Evolutionary conservation across 2,113 vertebrate species (phyloP).

Genomic region (Chelonoidis abingdonii): DNA sequence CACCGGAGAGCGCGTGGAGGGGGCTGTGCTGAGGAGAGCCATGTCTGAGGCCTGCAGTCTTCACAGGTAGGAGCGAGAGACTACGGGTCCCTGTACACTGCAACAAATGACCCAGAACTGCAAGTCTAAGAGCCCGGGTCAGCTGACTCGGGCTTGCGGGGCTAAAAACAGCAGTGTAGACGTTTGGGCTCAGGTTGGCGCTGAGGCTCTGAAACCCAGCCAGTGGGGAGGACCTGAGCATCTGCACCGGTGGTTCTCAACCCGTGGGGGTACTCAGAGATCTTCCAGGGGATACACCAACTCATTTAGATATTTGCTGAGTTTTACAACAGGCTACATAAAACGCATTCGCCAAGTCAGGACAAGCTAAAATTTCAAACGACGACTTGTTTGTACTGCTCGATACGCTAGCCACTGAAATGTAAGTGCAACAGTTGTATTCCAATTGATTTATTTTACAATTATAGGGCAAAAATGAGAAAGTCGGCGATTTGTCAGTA

Average conservation of each 20-base stretch:
- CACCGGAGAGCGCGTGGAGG: not conserved
- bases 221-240: accelerated
- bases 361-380: too few species aligned
- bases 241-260: not conserved
- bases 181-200: not conserved
- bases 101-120: not conserved
- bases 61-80: not conserved
- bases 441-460: too few species aligned
- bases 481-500: too few species aligned
- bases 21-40: not conserved
- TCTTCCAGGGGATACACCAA: too few species aligned
- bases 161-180: not conserved
- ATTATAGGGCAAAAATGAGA: too few species aligned
- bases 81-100: not conserved
- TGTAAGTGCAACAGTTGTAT: too few species aligned
- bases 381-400: too few species aligned
- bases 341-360: too few species aligned
- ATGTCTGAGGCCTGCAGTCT: not conserved
- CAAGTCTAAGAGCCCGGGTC: not conserved
- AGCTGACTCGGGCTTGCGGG: not conserved
- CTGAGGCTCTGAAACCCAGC: not conserved
- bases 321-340: too few species aligned
- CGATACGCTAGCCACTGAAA: too few species aligned
- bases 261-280: too few species aligned
- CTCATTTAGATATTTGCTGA: too few species aligned